A percentile compares a stretch with the other conserved stretches of the same genome.
Evolutionary conservation across 2,888 invertebrate species (phyloP).

Genomic region (Leptarthrus brevirostris): DNA sequence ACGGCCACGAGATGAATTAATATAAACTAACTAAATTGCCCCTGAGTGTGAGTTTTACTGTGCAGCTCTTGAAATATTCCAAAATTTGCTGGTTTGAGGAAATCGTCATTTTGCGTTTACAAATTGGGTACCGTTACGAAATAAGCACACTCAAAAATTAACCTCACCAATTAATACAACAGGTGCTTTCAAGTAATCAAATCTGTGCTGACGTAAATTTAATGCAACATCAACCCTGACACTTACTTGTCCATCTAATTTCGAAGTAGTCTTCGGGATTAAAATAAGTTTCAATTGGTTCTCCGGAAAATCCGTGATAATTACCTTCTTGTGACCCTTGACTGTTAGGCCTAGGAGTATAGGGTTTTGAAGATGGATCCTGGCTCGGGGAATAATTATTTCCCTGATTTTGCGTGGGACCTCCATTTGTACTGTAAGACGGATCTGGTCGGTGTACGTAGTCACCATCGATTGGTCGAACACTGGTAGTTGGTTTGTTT

Average conservation of each 20-base stretch:
- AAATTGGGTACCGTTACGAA: too few relatives aligned
- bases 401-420: not conserved
- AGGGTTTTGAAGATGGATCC: not conserved
- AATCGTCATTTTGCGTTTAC: too few relatives aligned
- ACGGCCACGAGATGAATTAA: too few relatives aligned
- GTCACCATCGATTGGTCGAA: slow-evolving; percentile 32
- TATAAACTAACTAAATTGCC: too few relatives aligned
- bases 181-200: too few relatives aligned
- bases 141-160: too few relatives aligned
- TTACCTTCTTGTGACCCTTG: slow-evolving; percentile 56
- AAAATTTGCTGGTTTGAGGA: too few relatives aligned
- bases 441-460: slow-evolving; percentile 50
- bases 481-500: slow-evolving; percentile 17
- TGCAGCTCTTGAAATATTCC: too few relatives aligned
- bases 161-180: too few relatives aligned
- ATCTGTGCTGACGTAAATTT: not conserved
- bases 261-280: slow-evolving; percentile 65
- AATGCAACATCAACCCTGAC: not conserved
- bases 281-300: slow-evolving; percentile 65
- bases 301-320: slow-evolving; percentile 59
- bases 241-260: slow-evolving; percentile 62
- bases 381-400: not conserved
- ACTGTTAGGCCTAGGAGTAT: slow-evolving; percentile 10
- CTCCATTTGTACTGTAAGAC: not conserved
- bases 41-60: too few relatives aligned